These are phyloP conservation scores for Notodonta dromedarius DNA, from an alignment of 2,888 invertebrate genomes.

Conservation along the genomic window DNA sequence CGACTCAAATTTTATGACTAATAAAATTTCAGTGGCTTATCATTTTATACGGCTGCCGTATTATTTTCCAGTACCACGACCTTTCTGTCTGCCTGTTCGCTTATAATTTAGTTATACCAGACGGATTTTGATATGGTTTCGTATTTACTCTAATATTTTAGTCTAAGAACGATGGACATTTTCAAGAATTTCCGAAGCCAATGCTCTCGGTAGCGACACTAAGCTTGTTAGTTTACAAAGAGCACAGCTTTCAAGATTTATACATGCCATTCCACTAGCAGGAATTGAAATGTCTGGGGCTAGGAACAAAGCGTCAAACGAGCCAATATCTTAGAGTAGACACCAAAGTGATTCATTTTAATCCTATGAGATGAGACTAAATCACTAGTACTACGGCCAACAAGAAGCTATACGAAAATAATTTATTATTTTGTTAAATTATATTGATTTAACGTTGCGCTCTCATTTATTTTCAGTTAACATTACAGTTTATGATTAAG, in stretches of 20 bases:
- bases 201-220: not conserved
- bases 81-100: not conserved
- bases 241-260: slow-evolving; percentile 1
- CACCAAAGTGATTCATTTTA: not conserved
- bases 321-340: not conserved
- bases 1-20: no score
- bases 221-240: slow-evolving; percentile 1
- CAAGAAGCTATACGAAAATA: no score
- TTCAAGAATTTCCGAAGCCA: not conserved
- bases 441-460: no score
- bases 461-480: no score
- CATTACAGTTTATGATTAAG: no score
- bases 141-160: not conserved
- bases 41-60: not conserved
- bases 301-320: not conserved
- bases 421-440: no score
- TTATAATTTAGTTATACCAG: not conserved
- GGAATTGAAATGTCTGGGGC: slow-evolving; percentile 1
- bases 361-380: not conserved
- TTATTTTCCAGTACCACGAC: not conserved
- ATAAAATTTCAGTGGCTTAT: not conserved
- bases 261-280: not conserved
- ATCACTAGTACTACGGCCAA: not conserved
- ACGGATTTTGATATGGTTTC: not conserved
- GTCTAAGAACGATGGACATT: not conserved